Base-by-base conservation (phyloP, 2,113 vertebrate genomes). In the Salvelinus fontinalis region DNA sequence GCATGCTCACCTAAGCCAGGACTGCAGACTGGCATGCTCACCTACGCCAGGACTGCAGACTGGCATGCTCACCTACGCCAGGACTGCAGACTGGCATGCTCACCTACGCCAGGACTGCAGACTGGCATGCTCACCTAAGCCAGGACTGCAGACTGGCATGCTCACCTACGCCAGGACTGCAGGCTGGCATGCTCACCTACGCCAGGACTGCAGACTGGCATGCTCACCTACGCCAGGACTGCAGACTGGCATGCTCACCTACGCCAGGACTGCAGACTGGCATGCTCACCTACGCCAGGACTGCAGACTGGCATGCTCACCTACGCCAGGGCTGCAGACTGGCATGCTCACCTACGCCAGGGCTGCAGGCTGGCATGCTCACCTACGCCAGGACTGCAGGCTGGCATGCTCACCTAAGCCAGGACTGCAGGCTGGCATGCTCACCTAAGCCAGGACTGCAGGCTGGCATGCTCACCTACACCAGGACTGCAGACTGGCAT, bases 141-240 rank as follows among this genome's bases (percentile, higher is more conserved):
- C 73, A 26, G 78, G 84, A n/a, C n/a, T n/a, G n/a, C 24, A 24
- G 31, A 6, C 31, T 75, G 79, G 80, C 83, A 39, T n/a, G 78
- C 86, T 85, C 84, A 89, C 86, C 87, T 86, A 82, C 59, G 70
- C 83, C 73, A 26, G 78, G 84, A 75, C 81, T 54, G 1, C 24
- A 24, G 31, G 31, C 31, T 75, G 79, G 80, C 83, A 39, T n/a
- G 78, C 86, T 85, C 84, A 89, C 86, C 87, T 86, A 82, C 59
- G 70, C 83, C 73, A 26, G 78, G 86, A 81, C 73, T 24, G 84
- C 79, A 80, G 31, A 6, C 31, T 75, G 79, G 80, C 83, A 39
- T n/a, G 78, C 86, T 85, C 84, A 89, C 86, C 87, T 86, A 82
- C 59, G 70, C 83, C 73, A 26, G 78, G 84, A n/a, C n/a, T n/a